Evolutionary conservation across 1,140 invertebrate species (phyloP).

Genomic region (Rhizoglyphus robini): DNA sequence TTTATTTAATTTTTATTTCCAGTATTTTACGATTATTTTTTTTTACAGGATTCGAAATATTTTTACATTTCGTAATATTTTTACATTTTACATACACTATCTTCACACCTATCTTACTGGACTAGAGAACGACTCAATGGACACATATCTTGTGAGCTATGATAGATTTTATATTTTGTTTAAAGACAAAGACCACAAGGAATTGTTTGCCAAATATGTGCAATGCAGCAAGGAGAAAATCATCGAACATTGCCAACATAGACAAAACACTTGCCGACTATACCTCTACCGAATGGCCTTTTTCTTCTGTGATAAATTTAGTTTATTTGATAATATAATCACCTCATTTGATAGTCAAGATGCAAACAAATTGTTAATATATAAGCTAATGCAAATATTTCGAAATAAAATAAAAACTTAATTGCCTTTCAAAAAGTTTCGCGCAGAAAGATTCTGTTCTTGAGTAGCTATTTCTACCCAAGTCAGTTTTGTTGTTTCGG

Average conservation of each 20-base stretch:
- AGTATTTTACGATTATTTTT: not conserved
- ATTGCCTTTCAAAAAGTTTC: not conserved
- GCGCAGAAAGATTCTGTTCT: too few relatives aligned
- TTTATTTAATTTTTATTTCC: not conserved
- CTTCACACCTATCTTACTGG: not conserved
- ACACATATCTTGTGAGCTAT: not conserved
- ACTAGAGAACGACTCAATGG: not conserved
- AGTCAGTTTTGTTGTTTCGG: not conserved
- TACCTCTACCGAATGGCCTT: not conserved
- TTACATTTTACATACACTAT: not conserved
- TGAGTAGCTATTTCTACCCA: not conserved
- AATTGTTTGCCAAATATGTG: not conserved
- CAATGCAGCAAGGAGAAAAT: not conserved
- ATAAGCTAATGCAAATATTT: not conserved
- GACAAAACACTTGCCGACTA: not conserved
- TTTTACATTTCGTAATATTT: not conserved
- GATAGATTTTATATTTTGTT: not conserved
- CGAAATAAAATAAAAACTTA: not conserved
- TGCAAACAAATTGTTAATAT: not conserved
- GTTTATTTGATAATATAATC: not conserved
- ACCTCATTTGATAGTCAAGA: not conserved
- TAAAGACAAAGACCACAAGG: not conserved
- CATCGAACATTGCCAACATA: not conserved
- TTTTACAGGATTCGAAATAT: not conserved
- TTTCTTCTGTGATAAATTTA: not conserved